These are phyloP conservation scores for Notospermus geniculatus DNA, from an alignment of 1,140 invertebrate genomes.

Conservation along the genomic window DNA sequence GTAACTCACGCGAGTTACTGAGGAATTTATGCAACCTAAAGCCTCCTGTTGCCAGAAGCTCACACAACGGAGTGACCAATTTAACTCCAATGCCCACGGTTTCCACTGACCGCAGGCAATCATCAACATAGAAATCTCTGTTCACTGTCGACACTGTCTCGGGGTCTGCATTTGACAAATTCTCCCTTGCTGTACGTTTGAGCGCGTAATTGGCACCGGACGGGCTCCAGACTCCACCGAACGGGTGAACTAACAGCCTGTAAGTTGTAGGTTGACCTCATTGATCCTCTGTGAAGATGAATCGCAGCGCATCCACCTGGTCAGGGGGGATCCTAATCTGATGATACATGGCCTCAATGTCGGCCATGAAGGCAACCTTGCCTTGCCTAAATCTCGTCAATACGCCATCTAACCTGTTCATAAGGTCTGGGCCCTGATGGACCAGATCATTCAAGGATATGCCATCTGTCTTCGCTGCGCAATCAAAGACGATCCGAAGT, in stretches of 20 bases:
- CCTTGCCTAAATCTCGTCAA: conserved; percentile 27
- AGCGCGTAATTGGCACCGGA: conserved; percentile 12
- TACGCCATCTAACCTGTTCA: conserved; percentile 33
- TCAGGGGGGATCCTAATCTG: conserved; percentile 3
- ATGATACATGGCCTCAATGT: conserved; percentile 16
- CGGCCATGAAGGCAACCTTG: conserved; percentile 23
- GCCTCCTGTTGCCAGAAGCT: not conserved
- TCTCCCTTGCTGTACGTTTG: not conserved
- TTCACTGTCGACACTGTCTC: conserved; percentile 2
- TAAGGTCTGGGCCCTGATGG: conserved; percentile 45
- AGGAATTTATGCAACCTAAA: conserved; percentile 1
- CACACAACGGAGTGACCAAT: not conserved
- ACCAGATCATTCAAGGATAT: conserved; percentile 34
- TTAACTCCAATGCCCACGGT: not conserved
- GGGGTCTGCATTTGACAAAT: not conserved
- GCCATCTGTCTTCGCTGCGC: conserved; percentile 20
- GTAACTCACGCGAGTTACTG: not conserved
- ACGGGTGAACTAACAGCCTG: conserved; percentile 16
- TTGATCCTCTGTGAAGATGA: conserved; percentile 3
- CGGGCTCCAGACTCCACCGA: conserved; percentile 14
- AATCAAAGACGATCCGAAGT: conserved; percentile 29
- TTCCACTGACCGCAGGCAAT: not conserved
- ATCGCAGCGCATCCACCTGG: not conserved
- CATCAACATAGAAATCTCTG: conserved; percentile 11
- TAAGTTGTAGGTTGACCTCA: not conserved